Evolutionary conservation across 2,888 invertebrate species (phyloP).

Genomic region (Tetheella fluctuosa): DNA sequence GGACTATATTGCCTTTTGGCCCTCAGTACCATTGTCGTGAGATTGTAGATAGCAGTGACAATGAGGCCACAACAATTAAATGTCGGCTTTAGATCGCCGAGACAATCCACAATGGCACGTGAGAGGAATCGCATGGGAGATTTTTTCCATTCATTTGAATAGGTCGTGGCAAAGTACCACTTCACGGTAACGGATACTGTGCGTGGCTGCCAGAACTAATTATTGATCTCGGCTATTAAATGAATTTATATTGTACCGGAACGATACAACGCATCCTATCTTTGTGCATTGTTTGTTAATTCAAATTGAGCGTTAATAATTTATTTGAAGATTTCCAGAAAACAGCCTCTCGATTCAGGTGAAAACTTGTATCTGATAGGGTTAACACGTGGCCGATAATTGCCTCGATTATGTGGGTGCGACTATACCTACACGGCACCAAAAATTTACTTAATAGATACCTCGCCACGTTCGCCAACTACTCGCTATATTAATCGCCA

Average conservation of each 20-base stretch:
- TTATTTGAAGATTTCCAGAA: neutral
- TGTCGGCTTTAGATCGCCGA: constrained; percentile 60
- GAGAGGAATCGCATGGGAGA: constrained; percentile 75
- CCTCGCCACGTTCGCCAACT: neutral
- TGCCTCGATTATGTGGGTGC: neutral
- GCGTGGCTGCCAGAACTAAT: constrained; percentile 44
- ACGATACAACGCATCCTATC: constrained; percentile 26
- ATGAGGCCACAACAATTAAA: constrained; percentile 75
- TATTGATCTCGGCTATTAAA: constrained; percentile 38
- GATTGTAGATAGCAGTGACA: constrained; percentile 71
- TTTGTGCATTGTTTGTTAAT: constrained; percentile 27
- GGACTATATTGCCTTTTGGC: constrained; percentile 16
- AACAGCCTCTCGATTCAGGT: neutral
- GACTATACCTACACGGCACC: neutral
- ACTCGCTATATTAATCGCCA: neutral
- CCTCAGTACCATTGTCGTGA: constrained; percentile 54
- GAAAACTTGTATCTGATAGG: neutral
- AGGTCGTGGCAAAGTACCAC: constrained; percentile 32
- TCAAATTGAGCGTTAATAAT: constrained; percentile 22
- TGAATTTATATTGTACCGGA: constrained; percentile 30
- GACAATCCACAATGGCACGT: constrained; percentile 79
- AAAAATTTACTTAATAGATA: neutral
- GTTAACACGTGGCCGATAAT: neutral
- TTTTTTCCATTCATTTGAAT: constrained; percentile 59
- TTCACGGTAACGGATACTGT: constrained; percentile 45